Conservation (phyloP, 2,113 vertebrate species). For the Petroica traversi region DNA sequence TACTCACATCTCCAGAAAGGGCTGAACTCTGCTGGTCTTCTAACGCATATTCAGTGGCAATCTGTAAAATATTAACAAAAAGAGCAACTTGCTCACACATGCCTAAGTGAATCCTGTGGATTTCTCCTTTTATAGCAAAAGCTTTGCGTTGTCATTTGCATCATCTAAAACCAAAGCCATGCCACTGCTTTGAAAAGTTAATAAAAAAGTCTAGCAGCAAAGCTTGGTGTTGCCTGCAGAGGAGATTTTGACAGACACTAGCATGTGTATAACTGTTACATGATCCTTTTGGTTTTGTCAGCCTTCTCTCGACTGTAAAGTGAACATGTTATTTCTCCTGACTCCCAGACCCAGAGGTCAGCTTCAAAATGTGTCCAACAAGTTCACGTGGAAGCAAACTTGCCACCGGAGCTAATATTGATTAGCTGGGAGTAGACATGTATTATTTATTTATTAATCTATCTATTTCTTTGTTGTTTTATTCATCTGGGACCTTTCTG, state of each 20-base stretch:
- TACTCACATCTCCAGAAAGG: not conserved
- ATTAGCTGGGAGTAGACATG: not conserved
- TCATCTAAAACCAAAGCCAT: slow-evolving; percentile 35
- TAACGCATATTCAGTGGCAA: not conserved
- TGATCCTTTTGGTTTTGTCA: slow-evolving; percentile 82
- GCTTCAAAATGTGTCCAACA: slow-evolving; percentile 58
- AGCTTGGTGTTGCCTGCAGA: slow-evolving; percentile 85
- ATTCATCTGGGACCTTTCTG: not conserved
- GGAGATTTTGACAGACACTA: slow-evolving; percentile 91
- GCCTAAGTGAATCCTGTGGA: not conserved
- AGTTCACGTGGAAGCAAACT: not conserved
- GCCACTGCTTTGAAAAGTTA: slow-evolving; percentile 52
- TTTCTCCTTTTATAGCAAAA: slow-evolving; percentile 48
- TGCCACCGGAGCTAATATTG: not conserved
- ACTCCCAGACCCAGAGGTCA: slow-evolving; percentile 77
- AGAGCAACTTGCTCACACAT: not conserved
- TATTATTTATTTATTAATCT: not conserved
- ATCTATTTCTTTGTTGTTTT: not conserved
- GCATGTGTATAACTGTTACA: slow-evolving; percentile 87
- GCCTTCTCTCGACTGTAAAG: slow-evolving; percentile 81
- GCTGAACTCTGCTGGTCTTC: not conserved
- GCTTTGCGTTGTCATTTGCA: not conserved
- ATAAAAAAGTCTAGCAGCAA: slow-evolving; percentile 67
- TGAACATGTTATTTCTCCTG: slow-evolving; percentile 75
- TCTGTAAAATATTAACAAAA: not conserved